Base-by-base conservation (phyloP, 2,113 vertebrate species). In the Glaucomys volans region DNA sequence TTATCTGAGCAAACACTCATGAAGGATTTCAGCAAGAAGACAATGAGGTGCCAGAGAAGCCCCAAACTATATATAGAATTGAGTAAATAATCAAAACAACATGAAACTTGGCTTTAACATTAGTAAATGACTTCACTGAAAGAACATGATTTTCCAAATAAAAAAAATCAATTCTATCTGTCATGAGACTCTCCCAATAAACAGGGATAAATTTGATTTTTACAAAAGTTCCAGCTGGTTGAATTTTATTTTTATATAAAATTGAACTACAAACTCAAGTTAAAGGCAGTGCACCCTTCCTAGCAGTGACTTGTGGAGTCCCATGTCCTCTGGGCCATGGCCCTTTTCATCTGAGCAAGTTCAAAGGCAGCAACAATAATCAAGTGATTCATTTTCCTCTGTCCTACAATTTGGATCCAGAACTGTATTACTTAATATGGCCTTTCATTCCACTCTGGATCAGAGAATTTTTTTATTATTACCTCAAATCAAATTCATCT, bases 101-200 rank as follows among this genome's bases (percentile, higher is more conserved):
- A n/a, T 87, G 26, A 87, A 79, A 76, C 8, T 12, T 79, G 30
- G 5, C 44, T 74, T 80, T 80, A 93, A 72, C 26, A 52, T 87
- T 75, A 80, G 30, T 62, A 93, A 88, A 76, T 93, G 74, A 86
- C 2, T 12, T 77, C 13, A 64, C 5, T 66, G 44, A 87, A 28
- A 93, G 26, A 54, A 44, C 20, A 59, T 47, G 7, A 52, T 80
- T 88, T 95, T 66, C 11, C 30, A 32, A 69, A 69, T 69, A 76
- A 81, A 62, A 59, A 74, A 87, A 90, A 57, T 44, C 17, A 91
- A 8, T 35, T 12, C 9, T 0, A 47, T 88, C 16, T 81, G 17
- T 54, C 62, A 64, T 71, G 64, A 94, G n/a, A 92, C 42, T 57
- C 44, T 96, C 12, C 47, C 50, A 18, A 67, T 90, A 94, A 81